Conservation (phyloP, 2,888 invertebrate genomes). For the Agonopterix heracliana region DNA sequence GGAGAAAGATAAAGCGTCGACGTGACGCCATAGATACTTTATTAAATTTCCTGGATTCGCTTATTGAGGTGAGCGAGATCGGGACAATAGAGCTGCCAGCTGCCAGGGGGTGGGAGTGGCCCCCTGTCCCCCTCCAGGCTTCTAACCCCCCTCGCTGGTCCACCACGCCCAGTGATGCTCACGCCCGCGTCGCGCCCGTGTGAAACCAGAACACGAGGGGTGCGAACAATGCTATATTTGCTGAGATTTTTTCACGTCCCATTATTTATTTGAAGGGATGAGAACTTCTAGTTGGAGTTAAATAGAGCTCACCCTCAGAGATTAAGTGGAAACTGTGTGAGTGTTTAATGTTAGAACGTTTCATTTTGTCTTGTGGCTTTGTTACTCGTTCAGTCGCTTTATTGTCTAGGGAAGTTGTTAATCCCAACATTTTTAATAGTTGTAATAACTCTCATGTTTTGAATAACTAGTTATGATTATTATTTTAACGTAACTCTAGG, state of each 20-base stretch:
- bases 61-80: slow-evolving; percentile 42
- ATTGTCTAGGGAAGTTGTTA: too few species aligned
- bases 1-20: slow-evolving; percentile 29
- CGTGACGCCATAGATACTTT: slow-evolving; percentile 33
- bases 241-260: slow-evolving; percentile 55
- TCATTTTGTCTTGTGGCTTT: slow-evolving; percentile 30
- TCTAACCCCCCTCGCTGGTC: background rate
- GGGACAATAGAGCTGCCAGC: slow-evolving; percentile 47
- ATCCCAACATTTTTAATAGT: too few species aligned
- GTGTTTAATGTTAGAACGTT: slow-evolving; percentile 34
- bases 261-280: slow-evolving; percentile 35
- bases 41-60: slow-evolving; percentile 52
- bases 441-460: too few species aligned
- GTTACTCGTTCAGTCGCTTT: slow-evolving; percentile 11
- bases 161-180: slow-evolving; percentile 50
- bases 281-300: slow-evolving; percentile 46
- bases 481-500: too few species aligned
- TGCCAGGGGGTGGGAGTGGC: slow-evolving; percentile 55
- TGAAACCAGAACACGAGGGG: slow-evolving; percentile 58
- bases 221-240: slow-evolving; percentile 57
- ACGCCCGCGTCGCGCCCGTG: slow-evolving; percentile 35
- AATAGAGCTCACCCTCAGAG: slow-evolving; percentile 54
- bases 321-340: slow-evolving; percentile 59
- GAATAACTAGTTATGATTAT: too few species aligned
- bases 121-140: slow-evolving; percentile 4